A percentile compares a stretch with the other conserved stretches of the same genome.
These are phyloP conservation scores for Ardeotis arabs DNA, from an alignment of 2,113 vertebrate species.

Conservation along the genomic window DNA sequence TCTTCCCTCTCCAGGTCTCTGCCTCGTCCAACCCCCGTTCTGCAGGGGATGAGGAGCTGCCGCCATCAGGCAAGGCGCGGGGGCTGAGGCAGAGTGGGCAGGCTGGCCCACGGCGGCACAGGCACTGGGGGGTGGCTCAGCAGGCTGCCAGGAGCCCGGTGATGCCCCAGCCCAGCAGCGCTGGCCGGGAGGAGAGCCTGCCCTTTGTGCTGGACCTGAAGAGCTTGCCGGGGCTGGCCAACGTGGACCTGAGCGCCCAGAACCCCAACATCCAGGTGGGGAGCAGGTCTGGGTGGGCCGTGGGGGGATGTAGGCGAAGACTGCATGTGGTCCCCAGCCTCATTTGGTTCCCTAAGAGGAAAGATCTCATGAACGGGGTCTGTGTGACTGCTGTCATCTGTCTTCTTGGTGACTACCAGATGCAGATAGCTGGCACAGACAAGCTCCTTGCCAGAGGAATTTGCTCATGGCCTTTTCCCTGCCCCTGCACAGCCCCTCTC, in stretches of 20 bases:
- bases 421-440: background rate
- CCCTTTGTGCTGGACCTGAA: conserved; percentile 87
- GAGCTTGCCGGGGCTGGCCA: conserved; percentile 85
- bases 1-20: conserved; percentile 71
- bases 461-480: background rate
- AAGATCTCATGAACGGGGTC: background rate
- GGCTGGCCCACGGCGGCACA: conserved; percentile 46
- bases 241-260: conserved; percentile 82
- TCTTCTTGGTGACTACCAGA: background rate
- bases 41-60: conserved; percentile 53
- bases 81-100: conserved; percentile 54
- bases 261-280: conserved; percentile 93
- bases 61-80: conserved; percentile 70
- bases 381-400: fast-evolving
- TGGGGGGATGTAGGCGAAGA: fast-evolving
- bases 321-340: background rate
- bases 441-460: background rate
- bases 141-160: conserved; percentile 39
- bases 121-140: conserved; percentile 70
- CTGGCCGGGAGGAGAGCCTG: conserved; percentile 72
- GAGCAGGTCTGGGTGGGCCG: background rate
- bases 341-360: background rate
- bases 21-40: background rate
- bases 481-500: background rate
- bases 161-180: conserved; percentile 38